A percentile compares a stretch with the other conserved stretches of the same genome.
Conservation (phyloP, 2,888 invertebrate species). For the Bursaphelenchus okinawaensis region DNA sequence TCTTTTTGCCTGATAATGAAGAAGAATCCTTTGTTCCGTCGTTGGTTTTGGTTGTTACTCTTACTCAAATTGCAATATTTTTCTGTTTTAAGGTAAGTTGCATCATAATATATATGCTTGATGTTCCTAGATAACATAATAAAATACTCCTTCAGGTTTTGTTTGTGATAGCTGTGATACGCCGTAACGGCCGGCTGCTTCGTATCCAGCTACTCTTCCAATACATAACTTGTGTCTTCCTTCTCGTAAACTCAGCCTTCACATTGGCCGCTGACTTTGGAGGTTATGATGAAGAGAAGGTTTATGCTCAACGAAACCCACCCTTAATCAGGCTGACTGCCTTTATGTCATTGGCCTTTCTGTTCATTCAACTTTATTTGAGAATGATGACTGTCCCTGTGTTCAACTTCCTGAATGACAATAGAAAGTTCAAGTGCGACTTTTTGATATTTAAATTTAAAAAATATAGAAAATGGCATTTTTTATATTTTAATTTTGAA, state of each 20-base stretch:
- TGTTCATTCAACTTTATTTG: conserved; percentile 51
- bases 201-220: conserved; percentile 53
- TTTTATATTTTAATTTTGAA: not conserved
- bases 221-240: conserved; percentile 56
- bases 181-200: conserved; percentile 41
- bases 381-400: conserved; percentile 53
- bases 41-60: conserved; percentile 43
- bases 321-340: conserved; percentile 51
- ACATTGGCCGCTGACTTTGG: conserved; percentile 56
- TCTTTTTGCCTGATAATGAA: conserved; percentile 40
- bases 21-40: conserved; percentile 38
- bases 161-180: conserved; percentile 52
- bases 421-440: conserved; percentile 44
- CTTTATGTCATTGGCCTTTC: conserved; percentile 52
- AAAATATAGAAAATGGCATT: not conserved
- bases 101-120: no score
- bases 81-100: conserved; percentile 51
- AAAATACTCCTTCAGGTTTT: conserved; percentile 45
- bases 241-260: conserved; percentile 52
- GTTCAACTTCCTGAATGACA: conserved; percentile 51
- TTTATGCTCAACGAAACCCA: conserved; percentile 44
- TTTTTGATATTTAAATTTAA: conserved; percentile 1
- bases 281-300: conserved; percentile 49
- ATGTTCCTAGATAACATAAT: no score
- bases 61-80: conserved; percentile 48